Percentiles rank a stretch among this genome's conserved stretches.
phyloP scores from a whole-genome alignment of 1,140 invertebrate genomes.

The Papilio aristodemus region DNA sequence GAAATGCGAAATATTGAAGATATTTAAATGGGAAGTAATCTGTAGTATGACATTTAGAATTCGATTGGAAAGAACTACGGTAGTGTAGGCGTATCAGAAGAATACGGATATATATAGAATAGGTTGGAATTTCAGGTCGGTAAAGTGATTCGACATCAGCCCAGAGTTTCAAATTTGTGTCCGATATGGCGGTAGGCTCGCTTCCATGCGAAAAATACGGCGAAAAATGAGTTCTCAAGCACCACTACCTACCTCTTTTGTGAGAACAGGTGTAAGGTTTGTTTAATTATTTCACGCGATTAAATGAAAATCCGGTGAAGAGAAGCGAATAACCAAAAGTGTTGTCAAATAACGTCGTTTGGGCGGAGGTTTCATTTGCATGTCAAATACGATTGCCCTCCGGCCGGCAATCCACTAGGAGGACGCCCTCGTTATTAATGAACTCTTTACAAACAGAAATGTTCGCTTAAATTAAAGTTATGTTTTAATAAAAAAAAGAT shows the following conservation, averaged over 20 bases:
- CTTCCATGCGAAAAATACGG: too few species aligned
- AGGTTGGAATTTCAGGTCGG: too few species aligned
- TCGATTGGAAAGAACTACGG: background rate
- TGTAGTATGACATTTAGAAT: background rate
- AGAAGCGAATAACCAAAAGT: background rate
- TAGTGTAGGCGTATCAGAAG: too few species aligned
- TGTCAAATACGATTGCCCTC: slow-evolving; percentile 5
- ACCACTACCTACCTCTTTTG: too few species aligned
- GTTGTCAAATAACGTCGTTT: slow-evolving; percentile 11
- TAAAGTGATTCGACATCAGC: too few species aligned
- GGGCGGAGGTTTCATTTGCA: background rate
- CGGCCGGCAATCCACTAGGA: background rate
- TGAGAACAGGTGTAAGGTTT: too few species aligned
- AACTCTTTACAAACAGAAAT: background rate
- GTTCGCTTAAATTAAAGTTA: background rate
- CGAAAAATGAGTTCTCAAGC: too few species aligned
- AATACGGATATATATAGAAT: too few species aligned
- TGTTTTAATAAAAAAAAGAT: background rate
- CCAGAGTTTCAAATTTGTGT: too few species aligned
- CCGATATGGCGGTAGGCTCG: too few species aligned
- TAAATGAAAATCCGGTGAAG: background rate
- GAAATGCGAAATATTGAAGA: background rate
- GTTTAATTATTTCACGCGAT: background rate
- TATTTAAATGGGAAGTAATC: background rate
- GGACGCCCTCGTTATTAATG: background rate